Evolutionary conservation across 2,888 invertebrate species (phyloP).

Genomic region (Tryphoninae sp.): DNA sequence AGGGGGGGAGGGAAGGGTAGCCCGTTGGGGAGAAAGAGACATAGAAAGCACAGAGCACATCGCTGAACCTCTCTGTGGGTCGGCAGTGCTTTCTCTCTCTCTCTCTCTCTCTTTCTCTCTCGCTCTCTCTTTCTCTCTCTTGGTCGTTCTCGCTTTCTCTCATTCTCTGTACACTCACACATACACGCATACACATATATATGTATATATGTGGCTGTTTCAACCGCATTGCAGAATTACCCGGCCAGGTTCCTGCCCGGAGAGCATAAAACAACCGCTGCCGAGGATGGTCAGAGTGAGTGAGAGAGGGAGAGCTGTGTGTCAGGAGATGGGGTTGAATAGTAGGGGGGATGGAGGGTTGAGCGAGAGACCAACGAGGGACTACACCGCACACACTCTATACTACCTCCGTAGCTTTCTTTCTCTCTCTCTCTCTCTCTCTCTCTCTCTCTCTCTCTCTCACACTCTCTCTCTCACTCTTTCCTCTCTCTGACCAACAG

Average conservation of each 20-base stretch:
- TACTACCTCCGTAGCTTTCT: constrained; percentile 29
- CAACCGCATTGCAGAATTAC: constrained; percentile 80
- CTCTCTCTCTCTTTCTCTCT: constrained; percentile 36
- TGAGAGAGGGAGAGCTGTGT: constrained; percentile 32
- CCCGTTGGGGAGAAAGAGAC: constrained; percentile 32
- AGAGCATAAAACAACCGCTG: constrained; percentile 77
- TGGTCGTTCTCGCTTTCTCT: constrained; percentile 41
- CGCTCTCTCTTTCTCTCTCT: constrained; percentile 40
- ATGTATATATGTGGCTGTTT: constrained; percentile 68
- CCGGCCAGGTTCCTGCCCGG: constrained; percentile 76
- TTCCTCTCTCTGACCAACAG: constrained; percentile 48
- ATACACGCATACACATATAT: not conserved
- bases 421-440: constrained; percentile 22
- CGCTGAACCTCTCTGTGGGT: constrained; percentile 48
- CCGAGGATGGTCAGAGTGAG: constrained; percentile 67
- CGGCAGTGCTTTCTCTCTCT: constrained; percentile 38
- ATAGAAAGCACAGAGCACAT: constrained; percentile 25
- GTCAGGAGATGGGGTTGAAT: constrained; percentile 13
- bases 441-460: constrained; percentile 6
- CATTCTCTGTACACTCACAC: constrained; percentile 2
- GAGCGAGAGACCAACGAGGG: constrained; percentile 37
- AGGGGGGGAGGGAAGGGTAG: constrained; percentile 45
- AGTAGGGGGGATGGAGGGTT: constrained; percentile 18
- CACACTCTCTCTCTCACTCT: constrained; percentile 14
- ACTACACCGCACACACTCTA: constrained; percentile 24